Percentiles rank a stretch among this genome's conserved stretches.
Conservation (phyloP, 2,888 invertebrate species). For the Pyrgus malvae region DNA sequence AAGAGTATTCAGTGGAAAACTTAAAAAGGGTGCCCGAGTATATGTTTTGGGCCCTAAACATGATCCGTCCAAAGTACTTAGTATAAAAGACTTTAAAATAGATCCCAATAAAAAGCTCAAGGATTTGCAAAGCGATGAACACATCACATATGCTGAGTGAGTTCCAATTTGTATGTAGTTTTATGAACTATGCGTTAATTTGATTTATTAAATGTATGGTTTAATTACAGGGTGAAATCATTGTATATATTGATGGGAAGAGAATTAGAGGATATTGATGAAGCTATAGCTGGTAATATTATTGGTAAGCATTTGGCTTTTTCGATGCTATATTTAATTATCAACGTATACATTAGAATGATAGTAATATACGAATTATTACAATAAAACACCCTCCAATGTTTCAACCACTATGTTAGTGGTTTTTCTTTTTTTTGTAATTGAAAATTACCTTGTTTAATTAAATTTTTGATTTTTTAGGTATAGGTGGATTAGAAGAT, state of each 20-base stretch:
- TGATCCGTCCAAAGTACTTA: slow-evolving; percentile 85
- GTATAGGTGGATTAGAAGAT: slow-evolving; percentile 92
- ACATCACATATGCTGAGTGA: slow-evolving; percentile 83
- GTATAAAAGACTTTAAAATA: slow-evolving; percentile 60
- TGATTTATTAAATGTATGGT: slow-evolving; percentile 13
- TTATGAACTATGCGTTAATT: slow-evolving; percentile 9
- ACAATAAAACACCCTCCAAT: too few relatives aligned
- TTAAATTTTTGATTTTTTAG: slow-evolving; percentile 52
- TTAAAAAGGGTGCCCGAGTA: slow-evolving; percentile 88
- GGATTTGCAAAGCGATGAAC: slow-evolving; percentile 83
- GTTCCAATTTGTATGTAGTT: slow-evolving; percentile 40
- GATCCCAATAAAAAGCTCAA: slow-evolving; percentile 78
- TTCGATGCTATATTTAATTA: neutral
- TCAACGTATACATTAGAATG: too few relatives aligned
- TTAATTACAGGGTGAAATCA: slow-evolving; percentile 82
- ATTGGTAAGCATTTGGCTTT: slow-evolving; percentile 77
- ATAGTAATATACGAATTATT: too few relatives aligned
- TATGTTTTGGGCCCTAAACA: slow-evolving; percentile 95
- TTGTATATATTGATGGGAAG: slow-evolving; percentile 96
- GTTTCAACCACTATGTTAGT: too few relatives aligned
- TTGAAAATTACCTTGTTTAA: neutral
- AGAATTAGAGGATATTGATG: slow-evolving; percentile 90
- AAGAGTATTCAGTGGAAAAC: slow-evolving; percentile 93
- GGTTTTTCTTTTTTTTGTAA: too few relatives aligned
- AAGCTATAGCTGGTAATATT: slow-evolving; percentile 95